Base-by-base conservation (phyloP, 2,113 vertebrate species). In the Epinephelus lanceolatus region DNA sequence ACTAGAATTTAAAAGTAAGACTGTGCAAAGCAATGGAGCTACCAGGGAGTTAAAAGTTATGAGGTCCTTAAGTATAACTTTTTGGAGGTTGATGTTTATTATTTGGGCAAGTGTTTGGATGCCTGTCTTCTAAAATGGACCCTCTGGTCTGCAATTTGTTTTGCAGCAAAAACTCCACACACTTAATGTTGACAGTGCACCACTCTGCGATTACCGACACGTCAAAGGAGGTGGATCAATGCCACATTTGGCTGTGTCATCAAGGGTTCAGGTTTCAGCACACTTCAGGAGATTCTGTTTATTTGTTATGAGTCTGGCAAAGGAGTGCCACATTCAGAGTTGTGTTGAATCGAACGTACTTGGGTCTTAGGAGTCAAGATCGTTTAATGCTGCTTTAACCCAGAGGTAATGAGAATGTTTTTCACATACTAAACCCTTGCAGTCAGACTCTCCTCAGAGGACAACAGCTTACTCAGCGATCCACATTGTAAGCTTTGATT, bases 381-480 rank as follows among this genome's bases (percentile, higher is more conserved):
- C 51, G 13, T 65, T 73, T 21, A 51, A 63, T 4, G 69, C 42
- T 42, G 8, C 63, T 68, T 84, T 76, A 86, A 81, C 75, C 42
- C n/a, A 1, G 18, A 78, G 33, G 3, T 71, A 62, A 81, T 77
- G 59, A 71, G 51, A 79, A 70, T 4, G 8, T 71, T 56, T 78
- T 66, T 76, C 14, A 65, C 53, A 76, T 5, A 30, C 11, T 27
- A 23, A 79, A 63, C 47, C 53, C 53, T 57, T 68, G 53, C 57
- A 19, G 0, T 49, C 18, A 45, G 51, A 61, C 25, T 63, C 45
- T 56, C 25, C 56, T 45, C n/a, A 5, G 63, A 73, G 47, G 23
- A 70, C 25, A 51, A 12, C 30, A 8, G 33, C 83, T 56, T 51
- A 51, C 63, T 83, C 25, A 77, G 81, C 49, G 10, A 6, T 79